Evolutionary conservation across 2,113 vertebrate species (phyloP).

Genomic region (Morone chrysops): DNA sequence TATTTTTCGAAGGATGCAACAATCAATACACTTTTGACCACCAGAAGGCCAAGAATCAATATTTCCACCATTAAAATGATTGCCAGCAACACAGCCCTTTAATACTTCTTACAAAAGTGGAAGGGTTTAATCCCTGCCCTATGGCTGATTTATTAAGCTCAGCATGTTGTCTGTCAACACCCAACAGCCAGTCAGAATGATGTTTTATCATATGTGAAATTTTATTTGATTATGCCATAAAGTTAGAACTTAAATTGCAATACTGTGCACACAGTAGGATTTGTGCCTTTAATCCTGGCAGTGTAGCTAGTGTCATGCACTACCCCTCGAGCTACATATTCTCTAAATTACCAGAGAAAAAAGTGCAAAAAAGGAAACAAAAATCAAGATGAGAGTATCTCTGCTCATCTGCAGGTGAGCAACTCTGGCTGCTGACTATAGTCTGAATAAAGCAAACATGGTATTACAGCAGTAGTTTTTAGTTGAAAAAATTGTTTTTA

Average conservation of each 20-base stretch:
- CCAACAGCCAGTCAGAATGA: background rate
- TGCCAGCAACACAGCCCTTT: constrained; percentile 8
- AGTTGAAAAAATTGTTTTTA: background rate
- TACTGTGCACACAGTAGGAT: background rate
- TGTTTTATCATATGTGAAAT: constrained; percentile 2
- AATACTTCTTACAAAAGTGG: constrained; percentile 17
- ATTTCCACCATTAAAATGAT: constrained; percentile 41
- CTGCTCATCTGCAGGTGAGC: background rate
- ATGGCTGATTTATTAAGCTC: constrained; percentile 31
- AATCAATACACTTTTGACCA: constrained; percentile 44
- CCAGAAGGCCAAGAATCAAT: constrained; percentile 42
- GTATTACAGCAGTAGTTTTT: background rate
- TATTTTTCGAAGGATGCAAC: constrained; percentile 12
- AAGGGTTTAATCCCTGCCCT: constrained; percentile 31
- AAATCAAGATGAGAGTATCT: background rate
- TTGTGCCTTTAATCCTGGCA: background rate
- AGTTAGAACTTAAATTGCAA: background rate
- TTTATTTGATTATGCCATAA: background rate
- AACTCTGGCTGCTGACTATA: background rate
- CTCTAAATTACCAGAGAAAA: background rate
- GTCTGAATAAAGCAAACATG: background rate
- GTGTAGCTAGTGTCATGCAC: background rate
- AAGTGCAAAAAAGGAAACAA: background rate
- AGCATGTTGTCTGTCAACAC: constrained; percentile 17
- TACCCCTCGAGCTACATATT: background rate